Evolutionary conservation across 1,140 invertebrate genomes (phyloP).

Genomic region (Teleogryllus occipitalis): DNA sequence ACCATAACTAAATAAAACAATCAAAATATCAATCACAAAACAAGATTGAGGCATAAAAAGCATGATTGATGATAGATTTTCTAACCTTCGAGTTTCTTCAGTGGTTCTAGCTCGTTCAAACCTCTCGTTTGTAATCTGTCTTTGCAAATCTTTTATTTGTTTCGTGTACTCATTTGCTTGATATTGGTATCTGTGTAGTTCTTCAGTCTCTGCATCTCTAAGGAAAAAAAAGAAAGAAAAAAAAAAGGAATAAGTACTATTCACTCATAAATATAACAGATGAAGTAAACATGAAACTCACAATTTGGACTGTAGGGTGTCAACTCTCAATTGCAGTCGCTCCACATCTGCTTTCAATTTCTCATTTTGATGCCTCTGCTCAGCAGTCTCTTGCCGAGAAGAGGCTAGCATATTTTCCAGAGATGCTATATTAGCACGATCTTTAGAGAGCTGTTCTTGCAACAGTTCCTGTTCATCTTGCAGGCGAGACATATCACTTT

Average conservation of each 20-base stretch:
- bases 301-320: constrained; percentile 43
- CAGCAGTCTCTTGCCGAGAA: constrained; percentile 43
- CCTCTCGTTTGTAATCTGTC: constrained; percentile 46
- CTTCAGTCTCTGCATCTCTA: constrained; percentile 22
- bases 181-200: constrained; percentile 44
- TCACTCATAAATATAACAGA: background rate
- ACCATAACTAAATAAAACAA: no score
- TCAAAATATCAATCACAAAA: no score
- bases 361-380: constrained; percentile 39
- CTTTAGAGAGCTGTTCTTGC: constrained; percentile 39
- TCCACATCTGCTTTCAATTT: constrained; percentile 43
- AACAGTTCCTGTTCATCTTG: constrained; percentile 35
- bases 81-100: background rate
- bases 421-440: constrained; percentile 38
- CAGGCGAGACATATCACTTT: constrained; percentile 36
- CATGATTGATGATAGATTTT: no score
- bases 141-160: constrained; percentile 43
- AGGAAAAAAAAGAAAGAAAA: background rate
- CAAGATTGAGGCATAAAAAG: no score
- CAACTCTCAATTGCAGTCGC: constrained; percentile 37
- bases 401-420: constrained; percentile 42
- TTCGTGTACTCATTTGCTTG: constrained; percentile 45
- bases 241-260: background rate
- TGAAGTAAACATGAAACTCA: constrained; percentile 31
- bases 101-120: constrained; percentile 29